Evolutionary conservation across 2,797 vertebrate genomes (phyloP).

Genomic region (Pteronotus mesoamericanus): DNA sequence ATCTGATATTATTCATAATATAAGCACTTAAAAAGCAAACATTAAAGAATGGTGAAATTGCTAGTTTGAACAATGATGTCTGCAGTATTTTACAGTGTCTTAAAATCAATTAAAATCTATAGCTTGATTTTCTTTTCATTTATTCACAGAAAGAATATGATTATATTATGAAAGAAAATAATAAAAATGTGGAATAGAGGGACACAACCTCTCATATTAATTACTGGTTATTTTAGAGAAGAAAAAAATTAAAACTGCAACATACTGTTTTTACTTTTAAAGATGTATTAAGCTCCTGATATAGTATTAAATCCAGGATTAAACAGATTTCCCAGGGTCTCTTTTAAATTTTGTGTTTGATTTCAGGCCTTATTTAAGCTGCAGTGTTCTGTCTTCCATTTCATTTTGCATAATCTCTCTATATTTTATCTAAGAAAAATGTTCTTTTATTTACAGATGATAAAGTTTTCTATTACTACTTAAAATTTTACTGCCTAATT

Average conservation of each 20-base stretch:
- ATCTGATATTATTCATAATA: not conserved
- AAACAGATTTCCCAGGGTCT: not conserved
- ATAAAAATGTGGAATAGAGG: not conserved
- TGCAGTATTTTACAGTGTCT: not conserved
- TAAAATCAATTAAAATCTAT: not conserved
- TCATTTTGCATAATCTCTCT: not conserved
- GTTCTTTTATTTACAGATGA: not conserved
- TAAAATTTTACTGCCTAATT: not conserved
- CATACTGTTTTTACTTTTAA: not conserved
- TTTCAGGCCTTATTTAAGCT: not conserved
- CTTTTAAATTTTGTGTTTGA: not conserved
- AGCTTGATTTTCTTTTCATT: not conserved
- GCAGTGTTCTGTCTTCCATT: not conserved
- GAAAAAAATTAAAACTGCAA: conserved; percentile 7
- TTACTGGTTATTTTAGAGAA: not conserved
- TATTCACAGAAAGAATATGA: not conserved
- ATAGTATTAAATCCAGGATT: not conserved
- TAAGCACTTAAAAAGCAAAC: not conserved
- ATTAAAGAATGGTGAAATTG: not conserved
- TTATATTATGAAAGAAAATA: not conserved
- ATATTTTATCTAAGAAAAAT: not conserved
- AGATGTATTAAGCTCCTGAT: not conserved
- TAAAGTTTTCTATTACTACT: not conserved
- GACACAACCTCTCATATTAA: not conserved
- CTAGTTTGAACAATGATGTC: not conserved